Conservation (phyloP, 2,797 vertebrate species). For the Ibycter americanus region DNA sequence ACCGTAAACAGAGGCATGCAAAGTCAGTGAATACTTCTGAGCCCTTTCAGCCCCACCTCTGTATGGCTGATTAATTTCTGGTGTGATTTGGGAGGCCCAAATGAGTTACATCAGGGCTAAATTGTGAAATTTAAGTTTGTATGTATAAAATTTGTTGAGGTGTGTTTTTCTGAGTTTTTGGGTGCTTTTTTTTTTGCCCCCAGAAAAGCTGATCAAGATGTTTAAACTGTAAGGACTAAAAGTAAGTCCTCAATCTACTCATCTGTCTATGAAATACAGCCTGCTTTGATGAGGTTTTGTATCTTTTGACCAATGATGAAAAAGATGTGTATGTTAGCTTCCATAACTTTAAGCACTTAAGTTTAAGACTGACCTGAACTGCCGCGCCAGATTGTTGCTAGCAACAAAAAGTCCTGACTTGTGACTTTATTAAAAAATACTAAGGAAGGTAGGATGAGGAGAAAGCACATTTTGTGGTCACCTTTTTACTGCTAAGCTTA, state of each 20-base stretch:
- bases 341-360: not conserved
- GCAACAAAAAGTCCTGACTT: not conserved
- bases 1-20: slow-evolving; percentile 64
- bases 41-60: not conserved
- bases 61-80: slow-evolving; percentile 54
- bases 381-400: not conserved
- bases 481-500: not conserved
- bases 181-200: not conserved
- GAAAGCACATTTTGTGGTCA: not conserved
- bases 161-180: not conserved
- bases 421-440: not conserved
- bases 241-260: not conserved
- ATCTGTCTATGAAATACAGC: not conserved
- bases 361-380: not conserved
- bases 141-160: not conserved
- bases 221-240: not conserved
- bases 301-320: not conserved
- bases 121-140: not conserved
- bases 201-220: not conserved
- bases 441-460: not conserved
- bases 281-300: not conserved
- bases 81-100: slow-evolving; percentile 4
- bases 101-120: not conserved
- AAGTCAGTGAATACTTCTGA: slow-evolving; percentile 55
- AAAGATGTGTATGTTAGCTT: not conserved